Evolutionary conservation across 2,113 vertebrate genomes (phyloP).

Genomic region (Onychostoma macrolepis): DNA sequence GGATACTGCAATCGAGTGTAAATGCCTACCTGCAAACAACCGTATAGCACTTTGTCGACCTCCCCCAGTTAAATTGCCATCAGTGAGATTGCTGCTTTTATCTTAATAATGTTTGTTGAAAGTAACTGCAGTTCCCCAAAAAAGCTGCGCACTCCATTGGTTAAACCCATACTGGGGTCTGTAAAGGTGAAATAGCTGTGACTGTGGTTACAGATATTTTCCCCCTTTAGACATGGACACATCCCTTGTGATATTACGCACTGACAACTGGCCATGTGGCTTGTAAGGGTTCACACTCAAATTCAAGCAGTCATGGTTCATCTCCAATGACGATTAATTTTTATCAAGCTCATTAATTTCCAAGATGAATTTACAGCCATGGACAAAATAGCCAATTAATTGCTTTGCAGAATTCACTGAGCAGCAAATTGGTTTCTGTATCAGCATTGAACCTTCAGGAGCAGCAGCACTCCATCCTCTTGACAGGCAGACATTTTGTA

Average conservation of each 20-base stretch:
- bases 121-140: neutral
- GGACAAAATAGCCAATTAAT: slow-evolving; percentile 77
- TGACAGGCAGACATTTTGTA: slow-evolving; percentile 30
- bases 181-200: neutral
- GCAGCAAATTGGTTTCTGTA: slow-evolving; percentile 74
- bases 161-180: neutral
- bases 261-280: slow-evolving; percentile 43
- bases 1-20: neutral
- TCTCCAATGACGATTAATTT: slow-evolving; percentile 64
- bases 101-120: neutral
- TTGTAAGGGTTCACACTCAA: slow-evolving; percentile 48
- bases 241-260: slow-evolving; percentile 23
- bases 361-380: slow-evolving; percentile 72
- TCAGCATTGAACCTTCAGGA: slow-evolving; percentile 53
- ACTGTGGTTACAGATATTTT: neutral
- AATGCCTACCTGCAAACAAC: neutral
- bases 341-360: slow-evolving; percentile 74
- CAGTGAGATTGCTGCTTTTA: neutral
- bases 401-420: slow-evolving; percentile 66
- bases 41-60: neutral
- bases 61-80: neutral
- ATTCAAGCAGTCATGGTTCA: slow-evolving; percentile 19
- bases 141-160: neutral
- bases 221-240: neutral
- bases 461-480: slow-evolving; percentile 39